Evolutionary conservation across 2,113 vertebrate genomes (phyloP).

Genomic region (Trichomycterus rosablanca): DNA sequence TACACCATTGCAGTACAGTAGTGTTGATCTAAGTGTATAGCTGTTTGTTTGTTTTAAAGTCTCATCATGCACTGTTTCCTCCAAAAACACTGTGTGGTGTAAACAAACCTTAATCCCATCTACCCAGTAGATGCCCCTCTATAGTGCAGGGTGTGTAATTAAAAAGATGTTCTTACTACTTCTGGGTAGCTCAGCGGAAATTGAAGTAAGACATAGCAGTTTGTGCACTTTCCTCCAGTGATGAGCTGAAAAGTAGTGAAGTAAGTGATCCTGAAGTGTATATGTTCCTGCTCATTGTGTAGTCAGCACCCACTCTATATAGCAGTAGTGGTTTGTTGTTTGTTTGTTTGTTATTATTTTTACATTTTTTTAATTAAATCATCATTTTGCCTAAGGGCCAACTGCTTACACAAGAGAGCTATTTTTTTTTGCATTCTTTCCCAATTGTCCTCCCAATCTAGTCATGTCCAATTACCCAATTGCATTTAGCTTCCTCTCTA

Average conservation of each 20-base stretch:
- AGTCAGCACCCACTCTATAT: neutral
- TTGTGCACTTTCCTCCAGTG: slow-evolving; percentile 5
- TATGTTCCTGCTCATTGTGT: neutral
- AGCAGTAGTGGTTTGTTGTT: neutral
- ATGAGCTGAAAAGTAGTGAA: slow-evolving; percentile 7
- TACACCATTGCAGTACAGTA: too few species aligned
- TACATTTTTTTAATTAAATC: too few species aligned
- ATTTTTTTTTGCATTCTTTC: too few species aligned
- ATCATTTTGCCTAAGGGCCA: too few species aligned
- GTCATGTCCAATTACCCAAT: too few species aligned
- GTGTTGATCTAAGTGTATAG: neutral
- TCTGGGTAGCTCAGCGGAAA: slow-evolving; percentile 43
- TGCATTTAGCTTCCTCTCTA: too few species aligned
- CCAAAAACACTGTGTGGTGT: neutral
- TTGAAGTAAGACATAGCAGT: slow-evolving; percentile 1
- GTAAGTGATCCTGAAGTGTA: neutral
- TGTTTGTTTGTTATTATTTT: neutral
- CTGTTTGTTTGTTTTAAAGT: too few species aligned
- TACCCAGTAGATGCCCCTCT: neutral
- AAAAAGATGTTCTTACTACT: slow-evolving; percentile 56
- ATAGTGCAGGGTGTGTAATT: slow-evolving; percentile 40
- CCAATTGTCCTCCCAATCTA: too few species aligned
- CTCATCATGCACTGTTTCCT: too few species aligned
- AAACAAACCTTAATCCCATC: neutral
- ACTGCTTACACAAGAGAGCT: too few species aligned